Evolutionary conservation across 2,888 invertebrate genomes (phyloP).

Genomic region (Hyposoter didymator): DNA sequence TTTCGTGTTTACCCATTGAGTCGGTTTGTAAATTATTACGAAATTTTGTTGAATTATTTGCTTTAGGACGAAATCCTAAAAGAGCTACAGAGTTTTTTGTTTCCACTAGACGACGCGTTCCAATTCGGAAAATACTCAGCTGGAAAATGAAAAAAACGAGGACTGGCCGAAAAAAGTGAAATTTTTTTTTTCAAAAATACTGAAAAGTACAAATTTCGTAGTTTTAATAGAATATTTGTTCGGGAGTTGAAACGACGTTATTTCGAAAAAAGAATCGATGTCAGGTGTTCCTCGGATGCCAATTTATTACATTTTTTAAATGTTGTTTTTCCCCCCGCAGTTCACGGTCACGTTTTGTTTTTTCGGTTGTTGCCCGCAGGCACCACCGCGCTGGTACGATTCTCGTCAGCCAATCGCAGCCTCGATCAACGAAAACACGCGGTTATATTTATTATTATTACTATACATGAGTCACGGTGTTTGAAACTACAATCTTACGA

Average conservation of each 20-base stretch:
- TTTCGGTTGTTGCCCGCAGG: conserved; percentile 36
- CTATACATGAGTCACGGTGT: conserved; percentile 41
- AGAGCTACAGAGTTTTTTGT: neutral
- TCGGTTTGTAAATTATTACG: neutral
- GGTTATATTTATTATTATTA: conserved; percentile 26
- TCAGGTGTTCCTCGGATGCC: neutral
- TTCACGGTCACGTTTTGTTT: conserved; percentile 25
- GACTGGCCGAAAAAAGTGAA: neutral
- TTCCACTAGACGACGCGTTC: neutral
- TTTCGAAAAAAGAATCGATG: neutral
- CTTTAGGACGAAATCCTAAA: too few species aligned
- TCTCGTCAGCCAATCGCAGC: conserved; percentile 54
- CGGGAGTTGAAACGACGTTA: neutral
- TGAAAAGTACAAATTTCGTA: neutral
- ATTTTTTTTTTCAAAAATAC: neutral
- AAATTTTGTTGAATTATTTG: neutral
- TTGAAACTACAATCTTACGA: neutral
- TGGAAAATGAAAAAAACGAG: neutral
- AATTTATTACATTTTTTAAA: conserved; percentile 21
- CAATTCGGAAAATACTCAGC: too few species aligned
- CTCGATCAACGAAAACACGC: conserved; percentile 52
- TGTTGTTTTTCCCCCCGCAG: neutral
- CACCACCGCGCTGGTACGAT: conserved; percentile 62
- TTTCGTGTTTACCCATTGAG: neutral
- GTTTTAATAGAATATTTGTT: neutral